Evolutionary conservation across 2,888 invertebrate genomes (phyloP), one percentile per base, ranked within the genome.

Genomic region (Prosapia bicincta): DNA sequence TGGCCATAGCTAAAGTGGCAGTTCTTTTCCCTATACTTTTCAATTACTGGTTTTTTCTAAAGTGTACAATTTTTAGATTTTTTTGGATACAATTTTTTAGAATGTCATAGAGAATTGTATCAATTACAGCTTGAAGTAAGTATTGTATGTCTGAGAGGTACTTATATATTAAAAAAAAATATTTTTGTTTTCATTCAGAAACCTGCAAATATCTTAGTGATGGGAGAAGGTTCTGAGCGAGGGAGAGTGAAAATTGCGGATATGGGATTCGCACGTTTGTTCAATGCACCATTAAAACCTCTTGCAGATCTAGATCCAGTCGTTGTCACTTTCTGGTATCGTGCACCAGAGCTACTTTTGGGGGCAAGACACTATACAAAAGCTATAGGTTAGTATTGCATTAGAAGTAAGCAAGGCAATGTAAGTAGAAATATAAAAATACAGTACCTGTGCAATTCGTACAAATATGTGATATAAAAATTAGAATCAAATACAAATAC

Each of bases 301-400:
- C 86, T 99, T 54, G 99, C 99, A 10, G 99, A 99, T 86, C 88
- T 99, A 80, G 99, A 99, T 88, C 99, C 99, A 5, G 99, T 99
- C 1, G 99, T 99, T 66, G 99, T 99, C 1, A 99, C 99, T 80
- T 99, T 99, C 87, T 99, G 99, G 98, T 99, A 99, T 85, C 89
- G 99, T 83, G 99, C 99, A 1, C 99, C 99, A 0, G 99, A 99
- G 85, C 85, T 98, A 76, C 86, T 98, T 70, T 88, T 98, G 26
- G 98, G 96, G 24, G 98, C 98, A 30, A 90, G 98, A 77, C 98
- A 98, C 89, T 98, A 98, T 83, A 98, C 98, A 3, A 98, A 98
- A 87, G 98, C 98, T 78, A 98, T 98, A 82, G 95, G 95, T 95
- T 87, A 32, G 73, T 67, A n/a, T n/a, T 67, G 24, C 28, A 67